phyloP scores from a whole-genome alignment of 2,113 vertebrate genomes.

The Montifringilla adamsi region DNA sequence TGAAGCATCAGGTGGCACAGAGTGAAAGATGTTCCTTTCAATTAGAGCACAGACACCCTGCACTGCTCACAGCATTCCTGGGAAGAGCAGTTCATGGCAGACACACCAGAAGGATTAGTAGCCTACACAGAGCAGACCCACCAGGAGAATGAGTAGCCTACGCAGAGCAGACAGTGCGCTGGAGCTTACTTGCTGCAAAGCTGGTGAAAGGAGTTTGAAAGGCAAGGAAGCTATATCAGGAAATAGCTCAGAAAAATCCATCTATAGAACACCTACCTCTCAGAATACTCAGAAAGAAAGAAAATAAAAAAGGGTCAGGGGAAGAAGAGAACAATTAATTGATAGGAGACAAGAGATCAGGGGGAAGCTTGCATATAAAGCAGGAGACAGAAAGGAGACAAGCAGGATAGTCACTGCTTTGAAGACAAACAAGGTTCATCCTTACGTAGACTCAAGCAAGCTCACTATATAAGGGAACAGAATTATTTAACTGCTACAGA shows the following conservation, averaged over 20 bases:
- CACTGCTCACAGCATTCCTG: not conserved
- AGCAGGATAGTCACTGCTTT: not conserved
- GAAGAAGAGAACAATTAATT: not conserved
- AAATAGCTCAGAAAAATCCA: not conserved
- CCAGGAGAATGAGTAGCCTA: not conserved
- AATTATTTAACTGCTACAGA: not conserved
- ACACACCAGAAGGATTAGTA: not conserved
- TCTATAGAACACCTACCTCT: not conserved
- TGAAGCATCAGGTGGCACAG: not conserved
- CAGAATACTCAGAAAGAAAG: not conserved
- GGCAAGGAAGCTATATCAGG: not conserved
- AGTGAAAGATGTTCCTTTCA: not conserved
- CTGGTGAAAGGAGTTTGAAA: not conserved
- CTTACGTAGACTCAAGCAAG: not conserved
- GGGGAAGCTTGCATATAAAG: not conserved
- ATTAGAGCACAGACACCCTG: not conserved
- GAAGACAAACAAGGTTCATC: not conserved
- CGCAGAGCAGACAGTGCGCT: not conserved
- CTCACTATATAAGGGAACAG: not conserved
- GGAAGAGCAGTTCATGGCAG: not conserved
- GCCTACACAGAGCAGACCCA: not conserved
- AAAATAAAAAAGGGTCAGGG: too few species aligned
- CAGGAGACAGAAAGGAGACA: not conserved
- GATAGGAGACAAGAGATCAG: not conserved
- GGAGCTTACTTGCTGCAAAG: not conserved